Conservation (phyloP, 2,113 vertebrate species). For the Dasyornis broadbenti region DNA sequence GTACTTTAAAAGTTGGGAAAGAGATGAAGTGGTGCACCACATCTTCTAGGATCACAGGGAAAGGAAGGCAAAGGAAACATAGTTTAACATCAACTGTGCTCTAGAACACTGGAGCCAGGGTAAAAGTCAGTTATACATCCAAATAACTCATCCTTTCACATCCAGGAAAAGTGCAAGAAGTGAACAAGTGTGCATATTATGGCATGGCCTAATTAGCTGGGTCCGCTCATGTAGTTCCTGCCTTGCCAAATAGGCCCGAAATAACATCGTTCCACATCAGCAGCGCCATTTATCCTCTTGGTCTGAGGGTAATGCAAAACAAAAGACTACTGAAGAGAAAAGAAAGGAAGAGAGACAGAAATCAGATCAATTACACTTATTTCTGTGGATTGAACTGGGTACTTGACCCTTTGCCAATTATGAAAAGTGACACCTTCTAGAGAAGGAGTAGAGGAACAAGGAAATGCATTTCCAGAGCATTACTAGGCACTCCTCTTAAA, state of each 20-base stretch:
- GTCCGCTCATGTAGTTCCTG: background rate
- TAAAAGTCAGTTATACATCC: background rate
- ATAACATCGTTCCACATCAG: background rate
- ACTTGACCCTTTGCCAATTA: background rate
- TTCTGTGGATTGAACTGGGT: background rate
- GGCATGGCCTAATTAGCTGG: background rate
- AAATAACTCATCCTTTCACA: background rate
- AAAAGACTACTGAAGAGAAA: background rate
- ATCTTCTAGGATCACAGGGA: background rate
- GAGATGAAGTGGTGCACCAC: background rate
- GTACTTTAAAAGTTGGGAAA: background rate
- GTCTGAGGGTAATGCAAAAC: background rate
- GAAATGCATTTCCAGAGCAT: background rate
- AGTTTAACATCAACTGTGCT: background rate
- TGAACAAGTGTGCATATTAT: background rate
- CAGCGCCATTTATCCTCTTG: background rate
- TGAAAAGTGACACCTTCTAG: background rate
- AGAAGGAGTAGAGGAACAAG: background rate
- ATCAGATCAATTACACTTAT: background rate
- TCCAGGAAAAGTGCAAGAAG: background rate
- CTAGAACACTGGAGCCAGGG: background rate
- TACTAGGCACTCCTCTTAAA: background rate
- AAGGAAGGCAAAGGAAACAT: background rate
- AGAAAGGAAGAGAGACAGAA: background rate
- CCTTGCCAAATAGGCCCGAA: background rate